A percentile compares a stretch with the other conserved stretches of the same genome.
These are phyloP conservation scores for Ophion slaviceki DNA, from an alignment of 2,888 invertebrate species.

Conservation along the genomic window DNA sequence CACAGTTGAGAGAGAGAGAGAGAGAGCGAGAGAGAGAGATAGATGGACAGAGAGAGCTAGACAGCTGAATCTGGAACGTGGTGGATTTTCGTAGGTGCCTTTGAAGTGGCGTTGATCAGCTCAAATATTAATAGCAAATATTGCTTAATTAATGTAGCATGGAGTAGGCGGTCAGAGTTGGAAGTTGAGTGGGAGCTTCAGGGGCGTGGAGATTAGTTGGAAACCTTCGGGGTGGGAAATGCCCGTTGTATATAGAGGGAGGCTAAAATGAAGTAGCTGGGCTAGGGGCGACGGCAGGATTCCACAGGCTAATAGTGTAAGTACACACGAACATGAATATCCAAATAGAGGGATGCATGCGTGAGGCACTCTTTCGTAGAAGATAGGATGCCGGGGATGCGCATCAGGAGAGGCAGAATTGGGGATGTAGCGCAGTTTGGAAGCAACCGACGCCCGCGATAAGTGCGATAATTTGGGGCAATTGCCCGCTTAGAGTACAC, in stretches of 20 bases:
- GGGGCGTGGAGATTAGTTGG: conserved; percentile 54
- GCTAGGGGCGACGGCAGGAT: conserved; percentile 35
- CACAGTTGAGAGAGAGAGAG: conserved; percentile 25
- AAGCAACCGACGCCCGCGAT: conserved; percentile 72
- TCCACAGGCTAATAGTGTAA: conserved; percentile 12
- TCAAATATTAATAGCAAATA: conserved; percentile 82
- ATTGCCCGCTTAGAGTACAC: conserved; percentile 78
- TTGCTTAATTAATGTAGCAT: conserved; percentile 79
- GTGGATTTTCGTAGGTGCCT: conserved; percentile 68
- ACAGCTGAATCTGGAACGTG: conserved; percentile 40
- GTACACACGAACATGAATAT: background rate
- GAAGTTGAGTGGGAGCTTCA: conserved; percentile 29
- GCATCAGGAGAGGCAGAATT: conserved; percentile 29
- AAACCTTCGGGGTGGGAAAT: conserved; percentile 62
- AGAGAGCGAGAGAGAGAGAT: conserved; percentile 5
- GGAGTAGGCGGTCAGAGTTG: conserved; percentile 23
- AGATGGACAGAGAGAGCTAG: conserved; percentile 28
- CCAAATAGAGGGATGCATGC: background rate
- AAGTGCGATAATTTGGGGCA: conserved; percentile 82
- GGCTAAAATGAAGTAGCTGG: conserved; percentile 59
- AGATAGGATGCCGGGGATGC: conserved; percentile 50
- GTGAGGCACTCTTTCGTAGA: conserved; percentile 12
- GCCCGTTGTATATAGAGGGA: conserved; percentile 45
- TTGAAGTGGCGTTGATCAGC: conserved; percentile 80
- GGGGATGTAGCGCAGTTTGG: conserved; percentile 63